Evolutionary conservation across 2,888 invertebrate genomes (phyloP).

Genomic region (Dryadula phaetusa): DNA sequence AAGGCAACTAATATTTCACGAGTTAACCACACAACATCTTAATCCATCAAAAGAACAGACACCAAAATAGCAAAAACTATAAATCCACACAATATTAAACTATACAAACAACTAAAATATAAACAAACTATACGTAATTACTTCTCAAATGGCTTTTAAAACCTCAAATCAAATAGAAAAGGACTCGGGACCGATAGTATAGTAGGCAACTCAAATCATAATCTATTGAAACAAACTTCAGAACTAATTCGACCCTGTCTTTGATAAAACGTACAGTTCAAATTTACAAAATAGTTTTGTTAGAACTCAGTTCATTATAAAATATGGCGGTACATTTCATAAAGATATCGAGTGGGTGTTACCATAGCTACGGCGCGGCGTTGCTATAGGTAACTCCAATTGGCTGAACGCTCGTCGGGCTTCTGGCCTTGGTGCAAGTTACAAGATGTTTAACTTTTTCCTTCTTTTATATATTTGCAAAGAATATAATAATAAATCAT

Average conservation of each 20-base stretch:
- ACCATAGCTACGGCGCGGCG: constrained; percentile 58
- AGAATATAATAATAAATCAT: too few species aligned
- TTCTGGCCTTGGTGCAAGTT: constrained; percentile 50
- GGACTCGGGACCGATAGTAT: constrained; percentile 28
- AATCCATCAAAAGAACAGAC: too few species aligned
- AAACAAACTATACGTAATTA: constrained; percentile 17
- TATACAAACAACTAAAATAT: not conserved
- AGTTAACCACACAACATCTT: too few species aligned
- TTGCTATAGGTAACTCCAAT: constrained; percentile 74
- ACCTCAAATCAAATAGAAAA: constrained; percentile 35
- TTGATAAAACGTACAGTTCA: constrained; percentile 50
- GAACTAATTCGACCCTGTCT: constrained; percentile 51
- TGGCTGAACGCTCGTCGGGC: constrained; percentile 65
- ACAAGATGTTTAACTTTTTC: not conserved
- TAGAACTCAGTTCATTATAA: constrained; percentile 62
- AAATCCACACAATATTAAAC: too few species aligned
- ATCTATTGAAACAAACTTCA: constrained; percentile 48
- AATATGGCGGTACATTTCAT: constrained; percentile 64
- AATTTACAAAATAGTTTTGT: constrained; percentile 54
- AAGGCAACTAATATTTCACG: too few species aligned
- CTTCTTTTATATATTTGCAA: too few species aligned
- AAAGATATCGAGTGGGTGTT: constrained; percentile 65
- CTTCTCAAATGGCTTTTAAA: constrained; percentile 29
- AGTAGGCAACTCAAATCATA: constrained; percentile 41
- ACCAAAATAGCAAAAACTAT: too few species aligned